Base-by-base conservation (phyloP, 1,140 invertebrate species). In the Ceratosolen fusciceps region DNA sequence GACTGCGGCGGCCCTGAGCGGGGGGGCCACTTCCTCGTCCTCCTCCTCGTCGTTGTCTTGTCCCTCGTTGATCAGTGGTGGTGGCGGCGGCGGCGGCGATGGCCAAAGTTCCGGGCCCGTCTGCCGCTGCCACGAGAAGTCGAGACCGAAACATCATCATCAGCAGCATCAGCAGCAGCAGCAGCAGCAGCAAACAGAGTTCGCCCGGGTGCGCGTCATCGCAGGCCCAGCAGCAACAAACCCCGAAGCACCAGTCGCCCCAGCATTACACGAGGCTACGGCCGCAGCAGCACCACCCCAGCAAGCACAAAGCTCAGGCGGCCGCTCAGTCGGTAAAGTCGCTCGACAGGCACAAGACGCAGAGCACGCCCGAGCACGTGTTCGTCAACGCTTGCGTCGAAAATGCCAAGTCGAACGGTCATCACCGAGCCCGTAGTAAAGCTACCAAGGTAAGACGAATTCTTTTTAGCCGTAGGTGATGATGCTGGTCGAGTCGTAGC, bases 1-100 rank as follows among this genome's bases (percentile, higher is more conserved):
- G 88, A 90, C 89, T 90, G 89, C 88, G 86, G 89, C 89, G 84
- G 89, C 89, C 83, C 86, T 90, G 86, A 90, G 86, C 87, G 88
- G 88, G 12, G 88, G 83, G 47, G 80, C 83, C 56, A 26, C 34
- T 70, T 83, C 39, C 77, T 39, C 74, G 1, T n/a, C 31, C 70
- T 83, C 68, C 56, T 12, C 73, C 9, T 83, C 54, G 26, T n/a
- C n/a, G n/a, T n/a, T n/a, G n/a, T n/a, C n/a, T n/a, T n/a, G n/a
- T n/a, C n/a, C n/a, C n/a, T n/a, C n/a, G n/a, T n/a, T n/a, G n/a
- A n/a, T n/a, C n/a, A n/a, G n/a, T n/a, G n/a, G n/a, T n/a, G n/a
- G n/a, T n/a, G 68, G 26, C 83, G 83, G 16, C 77, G 77, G 29
- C 68, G 71, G 81, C 39, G 34, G 62, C 16, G 79, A 29, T 10